Conservation (phyloP, 2,113 vertebrate species). For the Sceloporus undulatus region DNA sequence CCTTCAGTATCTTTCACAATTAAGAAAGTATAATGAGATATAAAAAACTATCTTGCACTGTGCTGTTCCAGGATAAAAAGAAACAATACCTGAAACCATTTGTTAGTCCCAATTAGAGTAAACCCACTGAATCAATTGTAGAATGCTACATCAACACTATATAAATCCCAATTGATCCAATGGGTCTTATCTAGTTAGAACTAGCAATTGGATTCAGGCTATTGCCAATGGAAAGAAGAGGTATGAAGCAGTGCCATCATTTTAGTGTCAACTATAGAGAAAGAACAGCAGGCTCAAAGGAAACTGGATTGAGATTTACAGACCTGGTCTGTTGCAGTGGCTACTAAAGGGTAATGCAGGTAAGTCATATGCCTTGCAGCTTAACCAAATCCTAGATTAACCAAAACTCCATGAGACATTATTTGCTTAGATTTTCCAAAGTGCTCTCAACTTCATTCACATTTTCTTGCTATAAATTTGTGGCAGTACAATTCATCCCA, state of each 20-base stretch:
- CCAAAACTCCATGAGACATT: not conserved
- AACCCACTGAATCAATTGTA: too few species aligned
- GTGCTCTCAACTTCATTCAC: not conserved
- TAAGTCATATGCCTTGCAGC: constrained; percentile 12
- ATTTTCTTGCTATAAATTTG: not conserved
- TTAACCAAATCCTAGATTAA: not conserved
- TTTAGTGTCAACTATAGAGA: not conserved
- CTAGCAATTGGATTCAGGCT: not conserved
- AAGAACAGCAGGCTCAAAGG: too few species aligned
- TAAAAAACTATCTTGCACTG: not conserved
- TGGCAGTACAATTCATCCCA: constrained; percentile 35
- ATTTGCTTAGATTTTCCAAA: not conserved
- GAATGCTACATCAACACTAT: too few species aligned
- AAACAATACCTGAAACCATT: not conserved
- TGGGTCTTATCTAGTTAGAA: too few species aligned
- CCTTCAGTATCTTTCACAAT: not conserved
- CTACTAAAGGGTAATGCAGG: not conserved
- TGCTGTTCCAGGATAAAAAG: not conserved
- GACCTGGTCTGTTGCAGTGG: not conserved
- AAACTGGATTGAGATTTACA: not conserved
- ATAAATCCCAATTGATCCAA: too few species aligned
- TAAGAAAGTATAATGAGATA: not conserved
- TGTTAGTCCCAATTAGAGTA: too few species aligned
- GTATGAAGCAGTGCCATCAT: not conserved
- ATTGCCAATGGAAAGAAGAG: not conserved